Base-by-base conservation (phyloP, 2,113 vertebrate species). In the Tachysurus vachellii region DNA sequence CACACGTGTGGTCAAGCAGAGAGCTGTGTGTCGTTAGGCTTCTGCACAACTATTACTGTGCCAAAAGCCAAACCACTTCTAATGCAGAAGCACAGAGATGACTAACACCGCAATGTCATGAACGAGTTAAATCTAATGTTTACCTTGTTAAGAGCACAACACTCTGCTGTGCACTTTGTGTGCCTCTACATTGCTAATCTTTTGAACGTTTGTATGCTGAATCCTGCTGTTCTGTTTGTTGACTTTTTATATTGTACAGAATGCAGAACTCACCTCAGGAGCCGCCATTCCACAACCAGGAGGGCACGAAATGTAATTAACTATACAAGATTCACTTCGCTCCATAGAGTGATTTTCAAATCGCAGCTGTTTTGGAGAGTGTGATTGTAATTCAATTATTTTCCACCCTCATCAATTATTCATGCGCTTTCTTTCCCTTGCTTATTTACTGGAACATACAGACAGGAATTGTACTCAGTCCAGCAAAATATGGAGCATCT, bases 381-480 rank as follows among this genome's bases (percentile, higher is more conserved):
- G 77, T 87, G 85, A 87, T 82, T 88, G 85, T 79, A 85, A 87
- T 88, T 90, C 68, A 88, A 79, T 90, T 89, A 88, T 91, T 86
- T 89, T 87, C 79, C 83, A 79, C 4, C 31, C 90, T 89, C 86
- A 89, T 91, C 87, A 87, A 89, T 89, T 88, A 91, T 91, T 82
- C 83, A 89, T 89, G 86, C 62, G 59, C 81, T 87, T 79, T 87
- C 83, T 87, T 79, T 87, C 83, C 80, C 79, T 76, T 87, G 87
- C 85, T 80, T 88, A 88, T 88, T 91, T 89, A 87, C 88, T 87
- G 71, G 77, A 79, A 89, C 80, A 66, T 82, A 82, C 68, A 85
- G 56, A 61, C 36, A 36, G 36, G 81, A 88, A 81, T 83, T 57
- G 73, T 57, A 85, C 70, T 76, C 87, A 50, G 83, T 21, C 87